A percentile compares a stretch with the other conserved stretches of the same genome.
Evolutionary conservation across 2,113 vertebrate genomes (phyloP).

Genomic region (Microcebus ravelobensis): DNA sequence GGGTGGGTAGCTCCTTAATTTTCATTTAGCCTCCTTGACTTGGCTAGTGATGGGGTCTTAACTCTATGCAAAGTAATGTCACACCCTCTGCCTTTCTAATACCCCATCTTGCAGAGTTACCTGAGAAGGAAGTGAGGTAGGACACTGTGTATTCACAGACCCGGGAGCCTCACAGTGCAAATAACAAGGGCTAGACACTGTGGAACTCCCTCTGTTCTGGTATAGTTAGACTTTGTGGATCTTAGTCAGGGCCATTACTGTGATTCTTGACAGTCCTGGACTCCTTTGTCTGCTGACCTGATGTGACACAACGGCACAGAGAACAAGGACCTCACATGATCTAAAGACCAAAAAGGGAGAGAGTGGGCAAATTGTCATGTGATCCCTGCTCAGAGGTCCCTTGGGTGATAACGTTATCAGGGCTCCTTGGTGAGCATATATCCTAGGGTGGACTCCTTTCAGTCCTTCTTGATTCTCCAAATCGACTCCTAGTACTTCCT

Average conservation of each 20-base stretch:
- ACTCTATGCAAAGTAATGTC: neutral
- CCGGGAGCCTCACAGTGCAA: neutral
- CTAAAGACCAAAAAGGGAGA: neutral
- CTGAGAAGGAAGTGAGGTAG: neutral
- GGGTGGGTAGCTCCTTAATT: neutral
- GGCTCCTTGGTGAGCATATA: neutral
- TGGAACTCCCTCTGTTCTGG: neutral
- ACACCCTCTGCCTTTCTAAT: neutral
- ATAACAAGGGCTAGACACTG: neutral
- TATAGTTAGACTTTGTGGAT: neutral
- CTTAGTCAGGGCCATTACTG: neutral
- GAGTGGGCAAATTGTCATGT: neutral
- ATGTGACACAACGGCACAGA: neutral
- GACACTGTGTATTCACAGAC: neutral
- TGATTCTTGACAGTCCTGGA: neutral
- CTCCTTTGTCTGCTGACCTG: neutral
- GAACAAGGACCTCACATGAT: neutral
- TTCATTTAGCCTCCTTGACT: neutral
- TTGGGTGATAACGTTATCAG: neutral
- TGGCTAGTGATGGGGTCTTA: neutral
- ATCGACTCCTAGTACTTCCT: neutral
- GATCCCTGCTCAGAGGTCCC: neutral
- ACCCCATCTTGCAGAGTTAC: neutral
- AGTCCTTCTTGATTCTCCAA: neutral
- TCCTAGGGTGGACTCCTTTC: neutral